Evolutionary conservation across 2,113 vertebrate species (phyloP).

Genomic region (Conger conger): DNA sequence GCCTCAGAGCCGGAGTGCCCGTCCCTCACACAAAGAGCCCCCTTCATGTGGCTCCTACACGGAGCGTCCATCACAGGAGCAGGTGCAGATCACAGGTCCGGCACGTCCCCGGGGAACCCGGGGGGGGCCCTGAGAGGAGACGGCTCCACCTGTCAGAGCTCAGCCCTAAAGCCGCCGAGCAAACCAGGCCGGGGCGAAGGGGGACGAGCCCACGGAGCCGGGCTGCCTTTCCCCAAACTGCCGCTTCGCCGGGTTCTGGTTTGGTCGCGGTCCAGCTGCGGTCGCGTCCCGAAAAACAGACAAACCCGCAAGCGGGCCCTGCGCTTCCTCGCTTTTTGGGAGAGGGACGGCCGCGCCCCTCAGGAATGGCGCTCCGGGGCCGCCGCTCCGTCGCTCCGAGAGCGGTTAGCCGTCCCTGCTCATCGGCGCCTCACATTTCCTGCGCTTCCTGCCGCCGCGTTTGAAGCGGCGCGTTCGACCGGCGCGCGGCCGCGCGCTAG

Average conservation of each 20-base stretch:
- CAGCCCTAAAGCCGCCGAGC: neutral
- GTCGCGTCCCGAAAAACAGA: neutral
- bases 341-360: neutral
- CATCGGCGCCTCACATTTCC: neutral
- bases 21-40: neutral
- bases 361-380: no score
- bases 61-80: neutral
- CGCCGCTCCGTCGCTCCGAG: no score
- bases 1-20: neutral
- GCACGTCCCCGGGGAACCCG: neutral
- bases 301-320: neutral
- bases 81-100: conserved; percentile 1
- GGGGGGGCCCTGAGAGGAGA: neutral
- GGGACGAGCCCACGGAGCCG: rapidly evolving
- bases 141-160: neutral
- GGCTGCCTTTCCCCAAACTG: neutral
- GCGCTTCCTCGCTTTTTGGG: neutral
- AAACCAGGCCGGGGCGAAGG: neutral
- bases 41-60: neutral
- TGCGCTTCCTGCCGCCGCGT: neutral
- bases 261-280: neutral
- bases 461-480: no score
- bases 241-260: neutral
- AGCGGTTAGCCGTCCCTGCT: neutral
- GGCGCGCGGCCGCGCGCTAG: neutral